These are phyloP conservation scores for Thysanoteuthis rhombus DNA, from an alignment of 2,888 invertebrate species.

Conservation along the genomic window DNA sequence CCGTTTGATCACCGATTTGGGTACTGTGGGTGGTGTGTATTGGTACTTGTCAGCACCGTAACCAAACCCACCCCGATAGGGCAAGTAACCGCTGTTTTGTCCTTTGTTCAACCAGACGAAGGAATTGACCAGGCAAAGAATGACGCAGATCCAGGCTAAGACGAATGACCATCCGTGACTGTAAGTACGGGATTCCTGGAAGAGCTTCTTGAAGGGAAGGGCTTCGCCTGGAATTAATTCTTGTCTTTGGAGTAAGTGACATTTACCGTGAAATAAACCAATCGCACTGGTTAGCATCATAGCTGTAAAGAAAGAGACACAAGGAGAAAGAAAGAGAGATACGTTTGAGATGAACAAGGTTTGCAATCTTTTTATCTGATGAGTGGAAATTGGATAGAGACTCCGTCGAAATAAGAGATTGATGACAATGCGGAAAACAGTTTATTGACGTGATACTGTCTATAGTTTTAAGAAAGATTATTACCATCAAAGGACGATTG, in stretches of 20 bases:
- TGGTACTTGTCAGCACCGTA: slow-evolving; percentile 26
- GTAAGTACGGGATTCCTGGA: slow-evolving; percentile 47
- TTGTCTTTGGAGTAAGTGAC: slow-evolving; percentile 52
- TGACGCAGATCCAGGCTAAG: slow-evolving; percentile 62
- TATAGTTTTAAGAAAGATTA: too few species aligned
- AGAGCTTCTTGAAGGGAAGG: slow-evolving; percentile 50
- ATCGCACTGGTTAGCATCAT: slow-evolving; percentile 52
- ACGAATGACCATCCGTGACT: slow-evolving; percentile 61
- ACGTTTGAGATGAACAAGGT: not conserved
- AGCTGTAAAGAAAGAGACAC: slow-evolving; percentile 43
- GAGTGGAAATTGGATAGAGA: too few species aligned
- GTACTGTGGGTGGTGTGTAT: slow-evolving; percentile 13
- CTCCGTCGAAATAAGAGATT: too few species aligned
- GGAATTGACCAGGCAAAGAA: slow-evolving; percentile 51
- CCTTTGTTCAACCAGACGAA: slow-evolving; percentile 58
- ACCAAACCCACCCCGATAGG: slow-evolving; percentile 22
- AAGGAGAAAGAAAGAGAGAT: not conserved
- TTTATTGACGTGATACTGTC: too few species aligned
- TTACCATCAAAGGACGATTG: too few species aligned
- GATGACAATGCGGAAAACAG: too few species aligned
- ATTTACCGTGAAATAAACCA: slow-evolving; percentile 59
- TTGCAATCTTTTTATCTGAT: too few species aligned
- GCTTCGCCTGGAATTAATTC: slow-evolving; percentile 48
- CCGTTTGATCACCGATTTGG: slow-evolving; percentile 29
- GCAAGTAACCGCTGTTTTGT: slow-evolving; percentile 42